Percentiles rank a stretch among this genome's conserved stretches.
phyloP scores from a whole-genome alignment of 2,888 invertebrate genomes.

The Sepioteuthis lessoniana region DNA sequence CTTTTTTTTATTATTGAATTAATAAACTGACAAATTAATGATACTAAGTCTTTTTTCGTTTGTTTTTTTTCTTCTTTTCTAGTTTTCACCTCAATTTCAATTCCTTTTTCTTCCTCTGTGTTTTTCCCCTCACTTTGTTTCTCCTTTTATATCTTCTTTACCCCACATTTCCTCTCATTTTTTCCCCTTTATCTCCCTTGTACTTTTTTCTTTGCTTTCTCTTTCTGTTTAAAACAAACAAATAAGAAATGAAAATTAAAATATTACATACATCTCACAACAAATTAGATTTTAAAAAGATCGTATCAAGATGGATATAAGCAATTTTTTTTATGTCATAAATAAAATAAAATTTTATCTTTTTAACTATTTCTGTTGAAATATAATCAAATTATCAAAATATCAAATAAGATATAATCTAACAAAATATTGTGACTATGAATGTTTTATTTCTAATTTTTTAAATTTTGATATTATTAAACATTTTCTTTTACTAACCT shows the following conservation, averaged over 20 bases:
- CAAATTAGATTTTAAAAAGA: slow-evolving; percentile 4
- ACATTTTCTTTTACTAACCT: not conserved
- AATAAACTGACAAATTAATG: not conserved
- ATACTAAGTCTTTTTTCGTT: not conserved
- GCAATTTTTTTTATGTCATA: not conserved
- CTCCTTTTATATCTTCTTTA: not conserved
- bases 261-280: not conserved
- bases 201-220: not conserved
- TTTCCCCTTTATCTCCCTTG: not conserved
- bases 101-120: not conserved
- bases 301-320: not conserved
- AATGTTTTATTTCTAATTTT: not conserved
- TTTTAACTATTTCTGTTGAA: not conserved
- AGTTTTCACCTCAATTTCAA: not conserved
- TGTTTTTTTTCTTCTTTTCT: not conserved
- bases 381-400: not conserved
- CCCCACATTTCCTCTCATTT: not conserved
- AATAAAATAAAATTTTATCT: not conserved
- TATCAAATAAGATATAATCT: not conserved
- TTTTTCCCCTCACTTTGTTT: not conserved
- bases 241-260: not conserved
- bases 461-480: not conserved
- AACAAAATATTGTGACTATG: not conserved
- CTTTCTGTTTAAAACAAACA: not conserved
- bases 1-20: slow-evolving; percentile 24